Evolutionary conservation across 2,888 invertebrate genomes (phyloP).

Genomic region (Chrysotoxum bicinctum): DNA sequence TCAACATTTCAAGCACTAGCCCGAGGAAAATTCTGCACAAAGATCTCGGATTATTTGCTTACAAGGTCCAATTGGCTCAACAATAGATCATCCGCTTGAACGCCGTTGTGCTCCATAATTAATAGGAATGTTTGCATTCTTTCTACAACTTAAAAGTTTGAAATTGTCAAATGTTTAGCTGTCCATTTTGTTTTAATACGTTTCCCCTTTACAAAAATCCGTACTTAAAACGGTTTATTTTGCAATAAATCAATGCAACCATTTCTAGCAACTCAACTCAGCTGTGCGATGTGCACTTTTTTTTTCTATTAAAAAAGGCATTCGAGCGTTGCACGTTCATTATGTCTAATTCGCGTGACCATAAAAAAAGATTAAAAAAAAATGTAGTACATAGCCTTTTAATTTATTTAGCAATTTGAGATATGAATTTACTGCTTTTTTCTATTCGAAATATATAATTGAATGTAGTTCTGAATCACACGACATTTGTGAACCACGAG

Average conservation of each 20-base stretch:
- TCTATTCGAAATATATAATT: background rate
- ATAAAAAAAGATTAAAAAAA: background rate
- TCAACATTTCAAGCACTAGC: too few relatives aligned
- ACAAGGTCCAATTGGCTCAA: too few relatives aligned
- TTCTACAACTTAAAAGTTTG: background rate
- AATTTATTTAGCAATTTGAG: constrained; percentile 29
- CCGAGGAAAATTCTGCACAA: too few relatives aligned
- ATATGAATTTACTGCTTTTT: background rate
- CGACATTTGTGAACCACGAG: background rate
- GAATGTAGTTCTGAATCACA: background rate
- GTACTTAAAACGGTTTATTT: background rate
- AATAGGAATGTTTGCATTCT: too few relatives aligned
- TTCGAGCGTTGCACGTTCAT: constrained; percentile 11
- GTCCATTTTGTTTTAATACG: background rate
- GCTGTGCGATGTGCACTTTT: background rate
- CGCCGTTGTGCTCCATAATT: too few relatives aligned
- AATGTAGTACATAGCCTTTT: background rate
- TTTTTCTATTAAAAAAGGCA: constrained; percentile 18
- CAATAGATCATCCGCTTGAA: too few relatives aligned
- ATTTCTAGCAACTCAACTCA: background rate
- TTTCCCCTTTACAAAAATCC: background rate
- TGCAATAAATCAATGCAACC: constrained; percentile 10
- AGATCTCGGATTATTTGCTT: too few relatives aligned
- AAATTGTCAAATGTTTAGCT: background rate
- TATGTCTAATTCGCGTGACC: constrained; percentile 17